Conservation (phyloP, 2,888 invertebrate species). For the Ennomos fuscantarius region DNA sequence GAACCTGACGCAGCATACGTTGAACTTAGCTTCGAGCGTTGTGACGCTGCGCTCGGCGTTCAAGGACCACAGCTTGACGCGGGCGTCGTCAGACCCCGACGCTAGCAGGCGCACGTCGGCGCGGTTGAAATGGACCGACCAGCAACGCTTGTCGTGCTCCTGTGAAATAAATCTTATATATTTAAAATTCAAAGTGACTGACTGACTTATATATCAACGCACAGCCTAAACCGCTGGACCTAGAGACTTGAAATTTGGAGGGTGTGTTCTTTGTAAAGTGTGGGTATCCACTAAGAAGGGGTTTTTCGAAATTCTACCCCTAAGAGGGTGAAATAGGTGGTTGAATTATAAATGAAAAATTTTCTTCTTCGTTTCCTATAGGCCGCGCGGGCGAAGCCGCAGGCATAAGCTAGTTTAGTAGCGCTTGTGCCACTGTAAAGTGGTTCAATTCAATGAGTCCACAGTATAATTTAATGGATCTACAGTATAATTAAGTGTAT, state of each 20-base stretch:
- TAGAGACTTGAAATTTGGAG: not conserved
- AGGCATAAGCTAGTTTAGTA: no score
- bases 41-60: conserved; percentile 92
- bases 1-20: conserved; percentile 96
- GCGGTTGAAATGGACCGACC: conserved; percentile 98
- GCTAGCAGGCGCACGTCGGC: conserved; percentile 95
- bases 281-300: no score
- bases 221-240: no score
- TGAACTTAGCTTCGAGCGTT: conserved; percentile 96
- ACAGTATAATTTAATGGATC: not conserved
- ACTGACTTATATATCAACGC: no score
- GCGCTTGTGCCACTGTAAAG: not conserved
- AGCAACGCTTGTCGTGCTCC: conserved; percentile 97
- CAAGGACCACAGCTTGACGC: conserved; percentile 97
- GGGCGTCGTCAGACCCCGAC: conserved; percentile 96
- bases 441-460: not conserved
- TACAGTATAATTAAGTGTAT: not conserved
- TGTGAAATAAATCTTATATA: conserved; percentile 60
- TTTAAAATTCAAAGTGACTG: no score
- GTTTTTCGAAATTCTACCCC: no score
- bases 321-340: no score
- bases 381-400: no score
- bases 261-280: not conserved
- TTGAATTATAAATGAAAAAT: no score
- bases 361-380: no score